These are phyloP conservation scores for Parnassius glacialis DNA, from an alignment of 2,888 invertebrate species.

Conservation along the genomic window DNA sequence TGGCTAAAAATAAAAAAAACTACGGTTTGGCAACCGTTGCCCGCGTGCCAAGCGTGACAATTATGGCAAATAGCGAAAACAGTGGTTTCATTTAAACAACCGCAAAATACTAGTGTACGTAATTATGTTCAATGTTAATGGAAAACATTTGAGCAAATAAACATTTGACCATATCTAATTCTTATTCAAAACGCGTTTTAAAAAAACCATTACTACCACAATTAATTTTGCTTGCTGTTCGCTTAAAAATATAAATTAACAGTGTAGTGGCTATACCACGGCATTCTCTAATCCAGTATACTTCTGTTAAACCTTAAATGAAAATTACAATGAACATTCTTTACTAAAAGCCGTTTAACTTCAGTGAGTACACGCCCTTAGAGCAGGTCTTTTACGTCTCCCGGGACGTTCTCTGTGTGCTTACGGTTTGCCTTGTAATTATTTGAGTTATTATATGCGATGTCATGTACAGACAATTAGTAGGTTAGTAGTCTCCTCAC, in stretches of 20 bases:
- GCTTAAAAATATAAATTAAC: no score
- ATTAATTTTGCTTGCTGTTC: no score
- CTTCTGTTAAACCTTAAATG: no score
- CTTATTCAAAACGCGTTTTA: no score
- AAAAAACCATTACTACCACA: no score
- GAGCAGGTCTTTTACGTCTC: neutral
- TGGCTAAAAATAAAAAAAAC: no score
- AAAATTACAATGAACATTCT: no score
- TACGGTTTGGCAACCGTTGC: no score
- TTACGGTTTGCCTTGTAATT: slow-evolving; percentile 12
- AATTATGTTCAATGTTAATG: slow-evolving; percentile 3
- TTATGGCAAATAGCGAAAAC: slow-evolving; percentile 3
- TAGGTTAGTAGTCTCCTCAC: slow-evolving; percentile 18
- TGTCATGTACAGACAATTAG: slow-evolving; percentile 18
- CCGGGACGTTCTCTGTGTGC: neutral
- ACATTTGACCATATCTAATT: no score
- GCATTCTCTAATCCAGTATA: no score
- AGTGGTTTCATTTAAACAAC: slow-evolving; percentile 20
- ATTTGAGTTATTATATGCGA: slow-evolving; percentile 18
- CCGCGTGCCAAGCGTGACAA: no score
- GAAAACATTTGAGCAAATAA: neutral
- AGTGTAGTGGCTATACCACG: no score
- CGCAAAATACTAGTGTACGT: slow-evolving; percentile 11
- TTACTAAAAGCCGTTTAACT: neutral
- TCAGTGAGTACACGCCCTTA: neutral